Conservation (phyloP, 2,797 vertebrate genomes). For the Orestias chungarensis region DNA sequence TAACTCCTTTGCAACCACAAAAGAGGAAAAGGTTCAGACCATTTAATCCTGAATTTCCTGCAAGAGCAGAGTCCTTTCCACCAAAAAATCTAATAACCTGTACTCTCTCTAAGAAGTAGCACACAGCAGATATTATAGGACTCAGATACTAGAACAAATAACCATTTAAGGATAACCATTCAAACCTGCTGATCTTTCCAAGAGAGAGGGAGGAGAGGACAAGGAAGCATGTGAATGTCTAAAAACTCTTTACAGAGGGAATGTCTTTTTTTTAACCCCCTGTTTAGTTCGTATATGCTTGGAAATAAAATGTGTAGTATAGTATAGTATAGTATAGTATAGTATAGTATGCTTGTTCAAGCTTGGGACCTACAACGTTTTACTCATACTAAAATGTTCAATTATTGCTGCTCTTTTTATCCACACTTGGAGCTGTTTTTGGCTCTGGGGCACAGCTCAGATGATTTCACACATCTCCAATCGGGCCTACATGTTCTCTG, state of each 20-base stretch:
- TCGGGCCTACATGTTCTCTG: slow-evolving; percentile 16
- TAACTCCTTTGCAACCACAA: slow-evolving; percentile 60
- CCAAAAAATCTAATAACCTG: slow-evolving; percentile 71
- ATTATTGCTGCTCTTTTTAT: neutral
- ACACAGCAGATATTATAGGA: slow-evolving; percentile 37
- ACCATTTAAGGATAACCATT: slow-evolving; percentile 61
- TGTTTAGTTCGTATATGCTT: neutral
- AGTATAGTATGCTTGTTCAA: neutral
- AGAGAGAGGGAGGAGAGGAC: slow-evolving; percentile 21
- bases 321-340: too few relatives aligned
- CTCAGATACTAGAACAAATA: slow-evolving; percentile 53
- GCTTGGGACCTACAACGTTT: neutral
- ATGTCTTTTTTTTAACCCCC: too few relatives aligned
- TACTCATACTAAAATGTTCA: neutral
- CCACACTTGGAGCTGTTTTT: neutral
- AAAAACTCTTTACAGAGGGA: too few relatives aligned
- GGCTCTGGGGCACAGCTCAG: neutral
- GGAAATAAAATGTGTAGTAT: neutral
- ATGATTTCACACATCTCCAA: slow-evolving; percentile 37
- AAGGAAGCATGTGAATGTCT: slow-evolving; percentile 8
- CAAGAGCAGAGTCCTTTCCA: slow-evolving; percentile 59
- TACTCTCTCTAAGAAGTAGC: slow-evolving; percentile 54
- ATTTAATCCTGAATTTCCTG: slow-evolving; percentile 70
- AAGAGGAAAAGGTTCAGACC: slow-evolving; percentile 62
- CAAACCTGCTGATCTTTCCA: slow-evolving; percentile 30